Evolutionary conservation across 1,140 invertebrate genomes (phyloP), one percentile per base, ranked within the genome.

Genomic region (Drosophila persimilis): DNA sequence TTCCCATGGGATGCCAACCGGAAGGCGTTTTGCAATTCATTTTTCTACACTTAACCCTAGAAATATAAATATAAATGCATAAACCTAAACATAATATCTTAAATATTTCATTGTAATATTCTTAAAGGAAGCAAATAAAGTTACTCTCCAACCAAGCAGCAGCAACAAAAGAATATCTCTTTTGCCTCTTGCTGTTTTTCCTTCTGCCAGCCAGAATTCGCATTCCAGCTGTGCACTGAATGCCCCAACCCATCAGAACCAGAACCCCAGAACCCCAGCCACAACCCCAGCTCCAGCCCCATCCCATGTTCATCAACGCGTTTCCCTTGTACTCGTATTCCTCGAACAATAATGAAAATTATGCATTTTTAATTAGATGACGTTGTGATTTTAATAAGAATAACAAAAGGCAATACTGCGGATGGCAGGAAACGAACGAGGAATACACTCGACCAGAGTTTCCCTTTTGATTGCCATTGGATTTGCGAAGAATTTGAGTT

Each of bases 31-130:
- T 66, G 72, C 61, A 74, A 77, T 67, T 83, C 72, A 76, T 67
- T 84, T 76, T 76, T 39, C 48, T 71, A 79, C 74, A 84, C 58
- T 69, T 81, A 75, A 75, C 50, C 67, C 52, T 58, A 35, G 50
- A 39, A 54, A 48, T 31, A 57, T 39, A 45, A 60, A 44, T 3
- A 39, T 11, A 39, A 39, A 39, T 39, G 8, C 53, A 58, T 59
- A 70, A 77, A 80, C 53, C 66, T 81, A 74, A 81, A 70, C 51
- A 47, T 79, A 80, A 54, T 80, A 75, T 75, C 65, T 59, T 48
- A 73, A 86, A 86, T 77, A 73, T 88, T 86, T 86, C 75, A 81
- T 81, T 86, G 81, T 86, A 88, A 86, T 80, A 86, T 86, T 88
- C 57, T 61, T 76, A 76, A 80, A 78, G 81, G 70, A 86, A 77